Evolutionary conservation across 1,140 invertebrate genomes (phyloP).

Genomic region (Danaus plexippus): DNA sequence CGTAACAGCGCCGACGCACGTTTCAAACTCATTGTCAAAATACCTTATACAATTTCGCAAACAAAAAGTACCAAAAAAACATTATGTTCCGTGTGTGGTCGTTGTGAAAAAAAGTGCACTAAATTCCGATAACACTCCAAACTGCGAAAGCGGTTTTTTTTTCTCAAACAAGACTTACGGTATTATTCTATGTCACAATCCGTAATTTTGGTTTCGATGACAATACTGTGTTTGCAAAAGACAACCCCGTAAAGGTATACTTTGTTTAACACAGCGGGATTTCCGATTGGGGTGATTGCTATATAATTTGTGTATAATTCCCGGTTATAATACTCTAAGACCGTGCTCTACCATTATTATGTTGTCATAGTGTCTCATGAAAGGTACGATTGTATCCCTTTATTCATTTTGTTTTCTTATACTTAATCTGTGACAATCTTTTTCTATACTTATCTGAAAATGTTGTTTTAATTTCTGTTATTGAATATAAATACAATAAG

Average conservation of each 20-base stretch:
- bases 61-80: constrained; percentile 27
- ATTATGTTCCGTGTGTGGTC: constrained; percentile 49
- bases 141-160: constrained; percentile 57
- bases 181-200: constrained; percentile 56
- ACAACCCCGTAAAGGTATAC: constrained; percentile 31
- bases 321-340: constrained; percentile 29
- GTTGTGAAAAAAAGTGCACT: constrained; percentile 46
- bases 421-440: constrained; percentile 3
- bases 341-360: constrained; percentile 40
- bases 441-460: too few species aligned
- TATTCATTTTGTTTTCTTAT: constrained; percentile 5
- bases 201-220: constrained; percentile 60
- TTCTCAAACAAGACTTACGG: constrained; percentile 47
- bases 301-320: constrained; percentile 59
- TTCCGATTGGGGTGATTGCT: constrained; percentile 45
- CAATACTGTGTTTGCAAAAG: constrained; percentile 45
- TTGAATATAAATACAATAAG: too few species aligned
- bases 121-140: constrained; percentile 52
- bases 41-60: constrained; percentile 62
- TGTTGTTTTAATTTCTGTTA: too few species aligned
- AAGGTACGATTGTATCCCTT: constrained; percentile 15
- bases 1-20: constrained; percentile 53
- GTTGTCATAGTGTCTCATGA: constrained; percentile 39
- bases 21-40: constrained; percentile 60
- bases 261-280: constrained; percentile 53